Conservation (phyloP, 2,113 vertebrate genomes). For the Campylorhamphus procurvoides region DNA sequence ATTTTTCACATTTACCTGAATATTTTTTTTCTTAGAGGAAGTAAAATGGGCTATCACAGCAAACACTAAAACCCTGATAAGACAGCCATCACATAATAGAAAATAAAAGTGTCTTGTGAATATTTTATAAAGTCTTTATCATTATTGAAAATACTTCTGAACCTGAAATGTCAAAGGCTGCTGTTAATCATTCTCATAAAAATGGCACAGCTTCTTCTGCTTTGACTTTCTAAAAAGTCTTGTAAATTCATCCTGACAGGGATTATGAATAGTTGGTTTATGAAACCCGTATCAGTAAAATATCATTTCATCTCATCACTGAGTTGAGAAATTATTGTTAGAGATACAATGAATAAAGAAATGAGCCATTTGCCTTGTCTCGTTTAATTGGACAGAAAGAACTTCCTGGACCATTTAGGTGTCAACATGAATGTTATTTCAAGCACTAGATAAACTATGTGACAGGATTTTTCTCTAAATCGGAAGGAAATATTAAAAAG, state of each 20-base stretch:
- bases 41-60: background rate
- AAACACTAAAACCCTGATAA: background rate
- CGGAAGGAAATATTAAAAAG: background rate
- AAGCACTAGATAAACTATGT: background rate
- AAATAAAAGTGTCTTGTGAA: background rate
- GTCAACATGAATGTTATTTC: background rate
- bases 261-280: background rate
- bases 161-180: background rate
- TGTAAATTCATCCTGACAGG: background rate
- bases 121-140: background rate
- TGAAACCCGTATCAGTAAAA: background rate
- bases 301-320: background rate
- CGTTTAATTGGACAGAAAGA: background rate
- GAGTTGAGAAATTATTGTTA: background rate
- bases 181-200: background rate
- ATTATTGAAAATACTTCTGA: background rate
- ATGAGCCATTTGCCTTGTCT: background rate
- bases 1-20: background rate
- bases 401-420: background rate
- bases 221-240: background rate
- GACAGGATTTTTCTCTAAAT: background rate
- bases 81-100: background rate
- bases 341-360: background rate
- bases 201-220: background rate
- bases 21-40: background rate